phyloP scores from a whole-genome alignment of 2,888 invertebrate species.

The Catotricha subobsoleta region DNA sequence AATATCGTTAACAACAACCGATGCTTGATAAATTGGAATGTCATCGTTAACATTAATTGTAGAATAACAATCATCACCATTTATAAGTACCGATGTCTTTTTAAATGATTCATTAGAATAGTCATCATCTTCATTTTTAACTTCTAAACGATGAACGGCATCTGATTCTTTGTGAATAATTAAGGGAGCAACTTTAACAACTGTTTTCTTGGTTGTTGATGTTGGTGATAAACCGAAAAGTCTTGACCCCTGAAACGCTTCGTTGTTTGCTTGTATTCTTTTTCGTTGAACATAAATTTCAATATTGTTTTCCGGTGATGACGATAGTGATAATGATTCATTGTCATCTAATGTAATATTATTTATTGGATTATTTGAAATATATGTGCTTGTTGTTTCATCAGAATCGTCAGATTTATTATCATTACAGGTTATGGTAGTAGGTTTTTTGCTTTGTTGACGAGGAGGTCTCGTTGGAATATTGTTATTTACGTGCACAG shows the following conservation, averaged over 20 bases:
- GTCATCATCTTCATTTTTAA: slow-evolving; percentile 36
- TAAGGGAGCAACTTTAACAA: slow-evolving; percentile 29
- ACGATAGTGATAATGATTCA: too few relatives aligned
- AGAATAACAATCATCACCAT: slow-evolving; percentile 54
- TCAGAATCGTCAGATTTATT: too few relatives aligned
- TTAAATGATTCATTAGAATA: slow-evolving; percentile 31
- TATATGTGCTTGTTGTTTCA: too few relatives aligned
- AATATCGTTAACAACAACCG: slow-evolving; percentile 47
- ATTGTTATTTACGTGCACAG: too few relatives aligned
- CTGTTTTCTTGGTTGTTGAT: slow-evolving; percentile 21
- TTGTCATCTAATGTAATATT: too few relatives aligned
- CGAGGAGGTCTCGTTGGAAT: slow-evolving; percentile 10
- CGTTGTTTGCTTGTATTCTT: slow-evolving; percentile 1
- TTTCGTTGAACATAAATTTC: background rate
- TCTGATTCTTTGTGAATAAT: background rate
- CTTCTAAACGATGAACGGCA: slow-evolving; percentile 29
- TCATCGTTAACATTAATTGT: slow-evolving; percentile 54
- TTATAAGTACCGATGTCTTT: slow-evolving; percentile 56
- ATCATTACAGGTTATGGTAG: too few relatives aligned
- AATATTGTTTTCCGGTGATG: too few relatives aligned
- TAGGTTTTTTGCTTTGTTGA: slow-evolving; percentile 4
- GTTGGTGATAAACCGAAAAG: slow-evolving; percentile 3
- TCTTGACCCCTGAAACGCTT: slow-evolving; percentile 4
- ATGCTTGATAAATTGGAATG: slow-evolving; percentile 51
- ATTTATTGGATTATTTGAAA: too few relatives aligned